A percentile compares a stretch with the other conserved stretches of the same genome.
Evolutionary conservation across 2,113 vertebrate genomes (phyloP).

Genomic region (Strigops habroptila): DNA sequence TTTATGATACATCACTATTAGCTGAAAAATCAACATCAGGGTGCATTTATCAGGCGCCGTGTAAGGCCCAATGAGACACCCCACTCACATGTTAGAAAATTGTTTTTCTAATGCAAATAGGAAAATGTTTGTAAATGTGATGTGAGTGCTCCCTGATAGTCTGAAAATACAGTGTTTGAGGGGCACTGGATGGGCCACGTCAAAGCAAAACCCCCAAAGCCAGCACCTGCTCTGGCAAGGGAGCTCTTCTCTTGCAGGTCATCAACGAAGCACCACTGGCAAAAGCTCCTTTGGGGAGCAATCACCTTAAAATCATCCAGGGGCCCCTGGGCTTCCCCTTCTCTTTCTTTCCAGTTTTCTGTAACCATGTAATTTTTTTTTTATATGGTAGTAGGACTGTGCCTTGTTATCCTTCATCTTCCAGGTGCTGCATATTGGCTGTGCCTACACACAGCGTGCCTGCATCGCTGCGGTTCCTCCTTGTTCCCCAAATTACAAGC

Average conservation of each 20-base stretch:
- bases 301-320: not conserved
- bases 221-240: not conserved
- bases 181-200: fast-evolving
- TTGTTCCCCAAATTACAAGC: not conserved
- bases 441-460: not conserved
- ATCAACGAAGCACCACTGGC: fast-evolving
- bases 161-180: not conserved
- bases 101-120: not conserved
- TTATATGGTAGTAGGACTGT: fast-evolving
- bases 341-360: not conserved
- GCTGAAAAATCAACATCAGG: not conserved
- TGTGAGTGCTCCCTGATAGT: not conserved
- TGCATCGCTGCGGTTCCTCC: fast-evolving
- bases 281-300: not conserved
- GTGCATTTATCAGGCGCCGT: not conserved
- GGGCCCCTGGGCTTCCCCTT: not conserved
- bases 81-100: fast-evolving
- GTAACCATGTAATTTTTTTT: not conserved
- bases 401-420: not conserved
- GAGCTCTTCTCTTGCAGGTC: not conserved
- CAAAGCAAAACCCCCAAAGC: not conserved
- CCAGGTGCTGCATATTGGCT: fast-evolving
- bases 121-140: not conserved
- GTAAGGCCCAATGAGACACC: not conserved
- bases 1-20: not conserved